These are phyloP conservation scores for Phoenoteleia sp. DNA, from an alignment of 2,888 invertebrate species.

Conservation along the genomic window DNA sequence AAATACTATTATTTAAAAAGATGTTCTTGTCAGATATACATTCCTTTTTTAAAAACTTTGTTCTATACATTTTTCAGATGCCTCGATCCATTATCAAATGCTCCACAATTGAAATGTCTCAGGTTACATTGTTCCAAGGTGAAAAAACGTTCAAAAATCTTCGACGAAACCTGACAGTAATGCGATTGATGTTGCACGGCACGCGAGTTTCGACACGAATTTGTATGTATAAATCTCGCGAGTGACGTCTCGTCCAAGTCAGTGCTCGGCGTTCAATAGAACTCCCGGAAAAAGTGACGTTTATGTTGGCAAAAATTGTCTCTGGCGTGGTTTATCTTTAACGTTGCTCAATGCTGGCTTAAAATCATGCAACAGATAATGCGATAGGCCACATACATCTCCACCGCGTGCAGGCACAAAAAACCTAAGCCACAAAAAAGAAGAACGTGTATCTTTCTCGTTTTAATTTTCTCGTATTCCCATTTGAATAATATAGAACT, in stretches of 20 bases:
- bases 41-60: too few relatives aligned
- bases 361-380: conserved; percentile 58
- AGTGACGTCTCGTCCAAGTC: conserved; percentile 29
- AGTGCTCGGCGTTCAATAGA: conserved; percentile 38
- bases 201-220: conserved; percentile 25
- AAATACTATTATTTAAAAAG: too few relatives aligned
- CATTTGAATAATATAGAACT: conserved; percentile 54
- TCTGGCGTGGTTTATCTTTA: conserved; percentile 51
- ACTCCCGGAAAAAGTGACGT: conserved; percentile 45
- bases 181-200: conserved; percentile 25
- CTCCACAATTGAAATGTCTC: too few relatives aligned
- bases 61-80: too few relatives aligned
- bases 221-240: conserved; percentile 24
- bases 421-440: conserved; percentile 35
- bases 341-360: conserved; percentile 45
- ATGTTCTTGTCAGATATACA: too few relatives aligned
- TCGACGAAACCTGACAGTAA: conserved; percentile 29
- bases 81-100: too few relatives aligned
- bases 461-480: conserved; percentile 50
- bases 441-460: conserved; percentile 35
- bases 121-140: too few relatives aligned
- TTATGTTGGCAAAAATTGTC: conserved; percentile 56
- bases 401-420: conserved; percentile 18
- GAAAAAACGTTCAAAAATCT: conserved; percentile 7
- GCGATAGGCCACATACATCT: conserved; percentile 49